Conservation (phyloP, 1,140 invertebrate genomes). For the Cylas formicarius region DNA sequence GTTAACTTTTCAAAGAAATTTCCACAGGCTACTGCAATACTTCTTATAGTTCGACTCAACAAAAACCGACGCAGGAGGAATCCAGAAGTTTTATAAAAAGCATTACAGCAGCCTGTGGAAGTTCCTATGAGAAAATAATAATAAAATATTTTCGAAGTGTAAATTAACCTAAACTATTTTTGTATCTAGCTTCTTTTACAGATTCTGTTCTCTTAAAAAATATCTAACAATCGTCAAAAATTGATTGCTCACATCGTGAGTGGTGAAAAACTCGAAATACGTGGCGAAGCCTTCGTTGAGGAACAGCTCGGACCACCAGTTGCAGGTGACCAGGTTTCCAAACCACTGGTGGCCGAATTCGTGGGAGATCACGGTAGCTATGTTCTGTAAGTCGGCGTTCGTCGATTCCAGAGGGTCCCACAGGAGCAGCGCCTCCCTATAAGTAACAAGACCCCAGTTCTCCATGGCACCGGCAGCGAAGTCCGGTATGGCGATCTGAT, state of each 20-base stretch:
- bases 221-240: conserved; percentile 1
- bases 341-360: conserved; percentile 65
- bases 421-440: conserved; percentile 62
- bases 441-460: conserved; percentile 88
- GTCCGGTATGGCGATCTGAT: conserved; percentile 65
- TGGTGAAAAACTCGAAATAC: conserved; percentile 40
- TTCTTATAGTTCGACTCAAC: too few relatives aligned
- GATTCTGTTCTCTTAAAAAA: too few relatives aligned
- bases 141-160: background rate
- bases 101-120: too few relatives aligned
- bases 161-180: background rate
- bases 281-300: conserved; percentile 49
- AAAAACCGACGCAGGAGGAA: too few relatives aligned
- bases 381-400: conserved; percentile 42
- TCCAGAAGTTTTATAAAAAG: too few relatives aligned
- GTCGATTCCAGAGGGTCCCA: conserved; percentile 46
- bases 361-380: conserved; percentile 50
- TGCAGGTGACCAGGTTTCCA: conserved; percentile 58
- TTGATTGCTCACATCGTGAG: conserved; percentile 22
- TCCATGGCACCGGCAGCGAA: conserved; percentile 89
- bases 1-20: too few relatives aligned
- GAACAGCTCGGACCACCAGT: conserved; percentile 48
- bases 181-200: background rate
- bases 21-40: too few relatives aligned
- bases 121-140: too few relatives aligned